A percentile compares a stretch with the other conserved stretches of the same genome.
These are phyloP conservation scores for Orchesella cincta DNA, from an alignment of 1,140 invertebrate species.

Conservation along the genomic window DNA sequence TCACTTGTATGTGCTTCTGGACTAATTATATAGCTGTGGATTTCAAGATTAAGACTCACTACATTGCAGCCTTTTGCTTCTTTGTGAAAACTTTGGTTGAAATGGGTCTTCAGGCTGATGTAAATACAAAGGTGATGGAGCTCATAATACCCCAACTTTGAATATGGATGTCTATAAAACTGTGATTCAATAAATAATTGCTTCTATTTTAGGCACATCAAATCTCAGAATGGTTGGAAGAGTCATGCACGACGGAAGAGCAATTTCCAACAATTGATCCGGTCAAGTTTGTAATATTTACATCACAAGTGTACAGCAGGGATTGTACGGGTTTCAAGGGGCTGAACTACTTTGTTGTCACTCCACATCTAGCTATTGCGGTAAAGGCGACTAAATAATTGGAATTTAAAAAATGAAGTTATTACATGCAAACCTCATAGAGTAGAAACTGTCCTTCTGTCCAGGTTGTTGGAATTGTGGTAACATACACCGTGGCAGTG, in stretches of 20 bases:
- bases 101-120: slow-evolving; percentile 17
- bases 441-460: slow-evolving; percentile 27
- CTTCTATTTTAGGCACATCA: slow-evolving; percentile 22
- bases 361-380: slow-evolving; percentile 9
- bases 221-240: slow-evolving; percentile 29
- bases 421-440: slow-evolving; percentile 2
- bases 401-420: slow-evolving; percentile 24
- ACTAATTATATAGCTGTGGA: slow-evolving; percentile 31
- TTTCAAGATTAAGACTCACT: neutral
- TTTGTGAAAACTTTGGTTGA: slow-evolving; percentile 8
- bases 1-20: slow-evolving; percentile 34
- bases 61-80: slow-evolving; percentile 23
- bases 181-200: neutral
- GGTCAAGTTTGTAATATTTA: slow-evolving; percentile 20
- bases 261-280: slow-evolving; percentile 22
- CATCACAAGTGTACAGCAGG: slow-evolving; percentile 23
- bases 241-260: slow-evolving; percentile 9
- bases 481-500: neutral
- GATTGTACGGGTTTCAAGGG: slow-evolving; percentile 33
- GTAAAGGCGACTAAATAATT: neutral
- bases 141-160: neutral
- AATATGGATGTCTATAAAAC: neutral
- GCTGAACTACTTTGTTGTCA: slow-evolving; percentile 29
- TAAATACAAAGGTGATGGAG: slow-evolving; percentile 31
- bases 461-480: slow-evolving; percentile 2